These are phyloP conservation scores for Ostrea denselamellosa DNA, from an alignment of 1,140 invertebrate genomes.

Conservation along the genomic window DNA sequence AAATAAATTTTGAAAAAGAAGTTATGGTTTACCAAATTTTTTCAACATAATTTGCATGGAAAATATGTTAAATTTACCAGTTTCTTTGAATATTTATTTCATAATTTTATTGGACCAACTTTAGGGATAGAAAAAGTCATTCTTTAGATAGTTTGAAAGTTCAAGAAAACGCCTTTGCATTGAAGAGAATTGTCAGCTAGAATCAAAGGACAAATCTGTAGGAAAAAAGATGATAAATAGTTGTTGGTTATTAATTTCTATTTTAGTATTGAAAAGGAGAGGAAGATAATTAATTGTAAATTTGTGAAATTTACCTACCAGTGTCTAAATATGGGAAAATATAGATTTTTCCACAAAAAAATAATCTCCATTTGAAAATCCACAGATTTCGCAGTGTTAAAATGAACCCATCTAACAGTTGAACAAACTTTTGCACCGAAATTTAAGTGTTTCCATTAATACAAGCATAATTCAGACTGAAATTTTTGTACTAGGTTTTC, in stretches of 20 bases:
- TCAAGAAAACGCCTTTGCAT: background rate
- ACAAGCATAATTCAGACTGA: background rate
- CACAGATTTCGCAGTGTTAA: too few relatives aligned
- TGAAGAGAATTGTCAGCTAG: background rate
- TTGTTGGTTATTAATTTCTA: background rate
- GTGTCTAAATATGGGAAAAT: background rate
- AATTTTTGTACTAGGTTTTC: background rate
- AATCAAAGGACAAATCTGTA: too few relatives aligned
- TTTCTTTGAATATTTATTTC: too few relatives aligned
- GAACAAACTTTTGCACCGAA: background rate
- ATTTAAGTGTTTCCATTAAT: background rate
- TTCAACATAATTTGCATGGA: too few relatives aligned
- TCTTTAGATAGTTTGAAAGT: background rate
- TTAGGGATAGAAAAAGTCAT: too few relatives aligned
- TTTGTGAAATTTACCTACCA: background rate
- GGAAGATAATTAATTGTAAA: background rate
- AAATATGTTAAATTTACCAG: too few relatives aligned
- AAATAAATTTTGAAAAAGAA: too few relatives aligned
- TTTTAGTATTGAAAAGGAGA: background rate
- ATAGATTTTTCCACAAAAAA: background rate
- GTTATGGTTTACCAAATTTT: too few relatives aligned
- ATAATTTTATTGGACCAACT: too few relatives aligned
- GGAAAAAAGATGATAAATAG: too few relatives aligned
- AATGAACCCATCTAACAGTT: background rate
- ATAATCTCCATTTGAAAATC: too few relatives aligned